These are phyloP conservation scores for Caenorhabditis becei DNA, from an alignment of 2,888 invertebrate genomes.

Conservation along the genomic window DNA sequence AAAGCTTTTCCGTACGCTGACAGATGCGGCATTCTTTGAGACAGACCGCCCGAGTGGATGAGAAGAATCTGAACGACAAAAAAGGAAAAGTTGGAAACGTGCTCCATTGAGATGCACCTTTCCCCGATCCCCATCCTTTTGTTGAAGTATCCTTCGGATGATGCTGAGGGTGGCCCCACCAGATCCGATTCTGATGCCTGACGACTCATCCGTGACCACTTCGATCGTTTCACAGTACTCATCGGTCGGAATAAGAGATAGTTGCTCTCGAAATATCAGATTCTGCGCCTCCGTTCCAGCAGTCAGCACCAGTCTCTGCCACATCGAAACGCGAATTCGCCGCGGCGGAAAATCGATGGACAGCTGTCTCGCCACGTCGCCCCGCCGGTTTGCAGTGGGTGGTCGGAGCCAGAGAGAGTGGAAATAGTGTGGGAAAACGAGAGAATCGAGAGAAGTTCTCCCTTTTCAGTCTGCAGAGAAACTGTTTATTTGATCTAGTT, in stretches of 20 bases:
- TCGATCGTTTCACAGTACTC: slow-evolving; percentile 15
- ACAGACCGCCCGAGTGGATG: slow-evolving; percentile 83
- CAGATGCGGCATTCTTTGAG: slow-evolving; percentile 83
- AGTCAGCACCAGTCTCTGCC: slow-evolving; percentile 65
- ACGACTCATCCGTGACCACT: slow-evolving; percentile 52
- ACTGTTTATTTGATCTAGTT: no score
- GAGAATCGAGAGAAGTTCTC: background rate
- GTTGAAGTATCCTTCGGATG: slow-evolving; percentile 34
- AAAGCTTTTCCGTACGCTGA: slow-evolving; percentile 83
- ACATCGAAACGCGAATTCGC: slow-evolving; percentile 51
- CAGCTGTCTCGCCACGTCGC: background rate
- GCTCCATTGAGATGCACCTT: background rate
- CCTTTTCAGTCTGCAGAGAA: no score
- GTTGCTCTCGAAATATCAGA: slow-evolving; percentile 35
- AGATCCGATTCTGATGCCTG: slow-evolving; percentile 53
- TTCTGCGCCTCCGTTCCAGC: slow-evolving; percentile 64
- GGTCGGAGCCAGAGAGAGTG: background rate
- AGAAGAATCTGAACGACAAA: slow-evolving; percentile 82
- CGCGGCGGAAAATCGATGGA: slow-evolving; percentile 24
- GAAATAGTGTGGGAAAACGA: no score
- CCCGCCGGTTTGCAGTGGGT: background rate
- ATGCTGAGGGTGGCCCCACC: slow-evolving; percentile 65
- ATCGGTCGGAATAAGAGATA: slow-evolving; percentile 12
- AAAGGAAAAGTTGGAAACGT: no score
- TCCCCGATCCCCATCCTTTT: background rate